Conservation (phyloP, 2,797 vertebrate genomes). For the Miopithecus talapoin region DNA sequence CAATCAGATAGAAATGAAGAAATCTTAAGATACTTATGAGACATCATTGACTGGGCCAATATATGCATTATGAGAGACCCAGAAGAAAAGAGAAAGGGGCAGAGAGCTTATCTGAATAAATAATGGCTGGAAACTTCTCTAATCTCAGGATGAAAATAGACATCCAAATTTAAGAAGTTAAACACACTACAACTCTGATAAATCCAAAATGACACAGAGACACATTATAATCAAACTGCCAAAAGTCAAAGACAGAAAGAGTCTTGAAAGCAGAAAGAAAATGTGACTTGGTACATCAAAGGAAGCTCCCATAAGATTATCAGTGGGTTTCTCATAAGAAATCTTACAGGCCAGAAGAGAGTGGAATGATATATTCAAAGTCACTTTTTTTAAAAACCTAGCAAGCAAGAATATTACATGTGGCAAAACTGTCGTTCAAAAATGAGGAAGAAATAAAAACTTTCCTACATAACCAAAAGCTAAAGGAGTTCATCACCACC, state of each 20-base stretch:
- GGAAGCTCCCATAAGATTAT: background rate
- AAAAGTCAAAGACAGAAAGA: background rate
- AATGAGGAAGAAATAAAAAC: background rate
- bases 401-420: background rate
- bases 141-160: background rate
- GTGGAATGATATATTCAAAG: background rate
- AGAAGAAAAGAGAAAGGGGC: background rate
- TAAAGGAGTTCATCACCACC: background rate
- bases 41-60: background rate
- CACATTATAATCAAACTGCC: background rate
- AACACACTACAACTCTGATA: too few species aligned
- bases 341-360: background rate
- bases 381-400: accelerated
- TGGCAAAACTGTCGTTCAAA: background rate
- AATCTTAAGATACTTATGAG: background rate
- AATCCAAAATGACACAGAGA: background rate
- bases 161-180: background rate
- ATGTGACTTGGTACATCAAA: background rate
- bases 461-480: background rate
- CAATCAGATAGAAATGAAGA: background rate
- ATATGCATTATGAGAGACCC: background rate
- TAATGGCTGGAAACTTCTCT: background rate
- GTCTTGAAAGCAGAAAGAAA: background rate
- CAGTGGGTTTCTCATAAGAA: background rate
- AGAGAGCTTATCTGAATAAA: background rate